Conservation (phyloP, 1,140 invertebrate species). For the Drosophila orena region DNA sequence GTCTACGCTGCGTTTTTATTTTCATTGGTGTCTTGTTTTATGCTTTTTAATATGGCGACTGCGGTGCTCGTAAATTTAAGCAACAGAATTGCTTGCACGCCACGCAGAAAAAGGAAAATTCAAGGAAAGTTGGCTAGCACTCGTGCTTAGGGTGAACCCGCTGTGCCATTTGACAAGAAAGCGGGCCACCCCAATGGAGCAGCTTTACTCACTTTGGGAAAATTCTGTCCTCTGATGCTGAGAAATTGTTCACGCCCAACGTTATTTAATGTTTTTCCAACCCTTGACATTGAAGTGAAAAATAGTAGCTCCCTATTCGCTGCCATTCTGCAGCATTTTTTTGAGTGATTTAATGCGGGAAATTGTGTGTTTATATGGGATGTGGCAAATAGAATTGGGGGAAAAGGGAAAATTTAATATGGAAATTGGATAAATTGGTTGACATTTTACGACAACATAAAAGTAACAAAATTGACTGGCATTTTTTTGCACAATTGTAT, state of each 20-base stretch:
- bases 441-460: slow-evolving; percentile 21
- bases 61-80: slow-evolving; percentile 70
- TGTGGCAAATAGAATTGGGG: slow-evolving; percentile 16
- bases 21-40: slow-evolving; percentile 52
- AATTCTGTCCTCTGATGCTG: slow-evolving; percentile 24
- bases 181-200: slow-evolving; percentile 56
- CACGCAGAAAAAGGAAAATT: not conserved
- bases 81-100: slow-evolving; percentile 50
- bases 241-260: slow-evolving; percentile 29
- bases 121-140: slow-evolving; percentile 1
- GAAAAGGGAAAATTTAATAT: slow-evolving; percentile 16
- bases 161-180: slow-evolving; percentile 68
- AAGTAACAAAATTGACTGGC: not conserved
- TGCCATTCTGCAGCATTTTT: slow-evolving; percentile 2
- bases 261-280: slow-evolving; percentile 44
- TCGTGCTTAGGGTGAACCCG: slow-evolving; percentile 21
- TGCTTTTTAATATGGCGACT: slow-evolving; percentile 76
- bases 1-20: slow-evolving; percentile 31
- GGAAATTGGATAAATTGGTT: slow-evolving; percentile 20
- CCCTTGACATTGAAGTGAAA: slow-evolving; percentile 30
- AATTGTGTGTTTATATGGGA: slow-evolving; percentile 15
- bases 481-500: not conserved
- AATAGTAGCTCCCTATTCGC: slow-evolving; percentile 7
- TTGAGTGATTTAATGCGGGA: slow-evolving; percentile 24
- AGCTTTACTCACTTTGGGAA: slow-evolving; percentile 66